Conservation (phyloP, 2,888 invertebrate genomes). For the Cataglyphis albicans region DNA sequence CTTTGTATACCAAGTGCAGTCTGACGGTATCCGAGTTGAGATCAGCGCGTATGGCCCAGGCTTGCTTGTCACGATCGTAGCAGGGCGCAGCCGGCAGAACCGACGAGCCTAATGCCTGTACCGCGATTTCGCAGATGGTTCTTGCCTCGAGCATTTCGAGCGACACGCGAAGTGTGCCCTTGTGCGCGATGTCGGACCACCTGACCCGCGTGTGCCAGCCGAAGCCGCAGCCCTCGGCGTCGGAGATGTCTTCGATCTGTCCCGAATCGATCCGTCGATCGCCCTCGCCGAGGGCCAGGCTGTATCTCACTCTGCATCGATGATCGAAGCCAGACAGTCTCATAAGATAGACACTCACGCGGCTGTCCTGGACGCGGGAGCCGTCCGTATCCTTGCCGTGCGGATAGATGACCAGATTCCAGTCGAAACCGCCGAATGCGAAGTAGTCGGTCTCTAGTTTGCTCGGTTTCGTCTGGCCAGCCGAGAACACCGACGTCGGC, state of each 20-base stretch:
- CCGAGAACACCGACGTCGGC: slow-evolving; percentile 81
- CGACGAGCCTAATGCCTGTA: slow-evolving; percentile 87
- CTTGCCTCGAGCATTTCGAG: slow-evolving; percentile 92
- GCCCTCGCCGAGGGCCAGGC: slow-evolving; percentile 90
- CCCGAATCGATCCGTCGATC: slow-evolving; percentile 90
- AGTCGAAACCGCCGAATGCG: slow-evolving; percentile 93
- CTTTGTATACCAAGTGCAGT: slow-evolving; percentile 91
- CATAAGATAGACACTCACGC: slow-evolving; percentile 88
- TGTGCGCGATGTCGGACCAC: slow-evolving; percentile 88
- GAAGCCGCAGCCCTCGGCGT: slow-evolving; percentile 90
- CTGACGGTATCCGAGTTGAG: slow-evolving; percentile 92
- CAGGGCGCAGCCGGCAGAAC: slow-evolving; percentile 88
- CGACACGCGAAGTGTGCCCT: slow-evolving; percentile 89
- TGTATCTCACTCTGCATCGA: slow-evolving; percentile 91
- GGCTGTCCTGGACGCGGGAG: slow-evolving; percentile 83
- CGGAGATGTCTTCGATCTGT: slow-evolving; percentile 90
- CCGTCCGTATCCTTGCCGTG: slow-evolving; percentile 87
- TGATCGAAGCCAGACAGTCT: slow-evolving; percentile 94
- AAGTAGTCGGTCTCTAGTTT: slow-evolving; percentile 90
- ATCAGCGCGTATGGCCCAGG: slow-evolving; percentile 93
- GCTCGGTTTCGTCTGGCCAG: slow-evolving; percentile 81
- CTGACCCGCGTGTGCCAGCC: slow-evolving; percentile 90
- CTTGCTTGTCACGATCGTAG: slow-evolving; percentile 93
- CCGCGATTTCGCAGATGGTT: slow-evolving; percentile 88
- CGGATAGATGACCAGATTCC: slow-evolving; percentile 90